These are phyloP conservation scores for Gorsachius goisagi DNA, from an alignment of 2,113 vertebrate genomes.

Conservation along the genomic window DNA sequence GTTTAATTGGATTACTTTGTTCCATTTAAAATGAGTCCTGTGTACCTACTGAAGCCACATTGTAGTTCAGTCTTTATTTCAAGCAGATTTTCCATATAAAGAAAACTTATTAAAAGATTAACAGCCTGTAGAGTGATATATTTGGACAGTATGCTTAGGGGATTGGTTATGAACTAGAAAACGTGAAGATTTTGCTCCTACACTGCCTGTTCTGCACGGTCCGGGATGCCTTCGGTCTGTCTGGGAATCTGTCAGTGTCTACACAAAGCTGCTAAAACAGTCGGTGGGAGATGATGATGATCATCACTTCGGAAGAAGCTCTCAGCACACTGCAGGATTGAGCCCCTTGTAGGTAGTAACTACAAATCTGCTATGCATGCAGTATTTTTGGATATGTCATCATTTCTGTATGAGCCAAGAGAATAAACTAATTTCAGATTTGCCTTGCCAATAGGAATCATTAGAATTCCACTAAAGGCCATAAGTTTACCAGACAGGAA, in stretches of 20 bases:
- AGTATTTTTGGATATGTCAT: conserved; percentile 68
- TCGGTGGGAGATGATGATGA: not conserved
- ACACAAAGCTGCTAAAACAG: not conserved
- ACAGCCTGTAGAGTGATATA: conserved; percentile 27
- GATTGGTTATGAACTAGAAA: conserved; percentile 34
- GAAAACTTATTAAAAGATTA: conserved; percentile 66
- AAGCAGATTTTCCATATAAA: conserved; percentile 20
- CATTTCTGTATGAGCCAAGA: conserved; percentile 68
- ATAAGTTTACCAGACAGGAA: conserved; percentile 64
- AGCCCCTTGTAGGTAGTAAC: not conserved
- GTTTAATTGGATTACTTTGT: conserved; percentile 69
- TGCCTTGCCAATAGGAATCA: conserved; percentile 69
- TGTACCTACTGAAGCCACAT: conserved; percentile 24
- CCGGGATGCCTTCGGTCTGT: not conserved
- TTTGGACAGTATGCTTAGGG: conserved; percentile 43
- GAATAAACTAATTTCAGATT: conserved; percentile 71
- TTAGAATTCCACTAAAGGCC: conserved; percentile 75
- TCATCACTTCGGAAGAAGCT: not conserved
- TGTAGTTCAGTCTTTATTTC: conserved; percentile 42
- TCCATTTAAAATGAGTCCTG: conserved; percentile 47
- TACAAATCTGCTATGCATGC: conserved; percentile 37
- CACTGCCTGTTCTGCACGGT: not conserved
- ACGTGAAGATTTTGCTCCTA: not conserved
- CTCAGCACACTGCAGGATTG: not conserved
- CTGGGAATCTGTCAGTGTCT: not conserved